These are phyloP conservation scores for Rhamphomyia laevipes DNA, from an alignment of 2,888 invertebrate species.

Conservation along the genomic window DNA sequence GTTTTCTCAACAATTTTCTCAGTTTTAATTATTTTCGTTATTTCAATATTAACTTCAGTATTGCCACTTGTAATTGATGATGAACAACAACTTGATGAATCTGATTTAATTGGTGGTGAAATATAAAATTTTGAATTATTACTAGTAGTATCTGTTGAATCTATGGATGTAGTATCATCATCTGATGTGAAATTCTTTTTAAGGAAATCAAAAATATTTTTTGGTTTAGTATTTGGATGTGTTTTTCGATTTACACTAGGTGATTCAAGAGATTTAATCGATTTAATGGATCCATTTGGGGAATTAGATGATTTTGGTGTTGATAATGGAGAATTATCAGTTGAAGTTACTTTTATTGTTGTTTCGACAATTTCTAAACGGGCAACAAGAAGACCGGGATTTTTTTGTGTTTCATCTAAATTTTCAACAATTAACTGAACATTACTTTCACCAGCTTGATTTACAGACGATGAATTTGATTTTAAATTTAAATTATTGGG, in stretches of 20 bases:
- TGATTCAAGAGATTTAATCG: conserved; percentile 11
- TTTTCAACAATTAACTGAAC: conserved; percentile 3
- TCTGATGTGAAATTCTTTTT: conserved; percentile 32
- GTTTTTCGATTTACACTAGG: conserved; percentile 12
- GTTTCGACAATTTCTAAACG: conserved; percentile 32
- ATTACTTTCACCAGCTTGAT: conserved; percentile 3
- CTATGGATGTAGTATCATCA: conserved; percentile 8
- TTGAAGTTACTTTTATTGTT: conserved; percentile 31
- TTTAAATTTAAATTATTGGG: conserved; percentile 22
- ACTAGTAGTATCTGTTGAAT: conserved; percentile 17
- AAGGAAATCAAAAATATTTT: conserved; percentile 37
- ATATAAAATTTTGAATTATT: conserved; percentile 35
- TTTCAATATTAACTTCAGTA: conserved; percentile 34
- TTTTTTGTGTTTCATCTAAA: conserved; percentile 13
- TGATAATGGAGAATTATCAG: conserved; percentile 23
- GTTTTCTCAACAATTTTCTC: conserved; percentile 30
- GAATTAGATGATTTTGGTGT: conserved; percentile 16
- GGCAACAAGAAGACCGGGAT: conserved; percentile 24
- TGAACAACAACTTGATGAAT: background rate
- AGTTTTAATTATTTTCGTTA: conserved; percentile 29
- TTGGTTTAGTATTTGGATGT: conserved; percentile 22
- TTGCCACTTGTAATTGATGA: background rate
- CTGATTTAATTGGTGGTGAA: conserved; percentile 11
- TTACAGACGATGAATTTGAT: conserved; percentile 14
- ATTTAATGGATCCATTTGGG: conserved; percentile 19